phyloP scores from a whole-genome alignment of 2,888 invertebrate species.

The Lypha dubia region DNA sequence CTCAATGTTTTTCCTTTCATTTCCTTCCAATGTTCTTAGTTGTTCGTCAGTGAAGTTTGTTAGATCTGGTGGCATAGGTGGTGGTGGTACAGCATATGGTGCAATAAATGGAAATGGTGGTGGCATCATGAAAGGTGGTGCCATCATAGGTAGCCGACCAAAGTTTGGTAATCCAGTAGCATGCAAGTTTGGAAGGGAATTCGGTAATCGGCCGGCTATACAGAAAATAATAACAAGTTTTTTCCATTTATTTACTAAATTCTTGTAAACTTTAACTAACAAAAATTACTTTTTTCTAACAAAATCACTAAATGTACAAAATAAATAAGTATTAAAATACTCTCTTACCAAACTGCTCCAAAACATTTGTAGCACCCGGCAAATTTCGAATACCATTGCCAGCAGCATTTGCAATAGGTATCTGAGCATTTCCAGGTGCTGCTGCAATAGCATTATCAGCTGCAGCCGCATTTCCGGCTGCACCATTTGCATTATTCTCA shows the following conservation, averaged over 20 bases:
- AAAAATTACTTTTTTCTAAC: no score
- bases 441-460: constrained; percentile 16
- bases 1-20: constrained; percentile 93
- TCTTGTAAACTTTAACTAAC: no score
- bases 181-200: constrained; percentile 41
- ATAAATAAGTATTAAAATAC: not conserved
- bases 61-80: constrained; percentile 90
- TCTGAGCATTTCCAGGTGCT: constrained; percentile 29
- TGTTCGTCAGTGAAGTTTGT: constrained; percentile 92
- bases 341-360: constrained; percentile 66
- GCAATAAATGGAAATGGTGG: constrained; percentile 86
- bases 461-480: constrained; percentile 64
- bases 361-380: constrained; percentile 65
- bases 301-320: no score
- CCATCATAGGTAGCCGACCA: constrained; percentile 78
- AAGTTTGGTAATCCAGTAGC: constrained; percentile 69
- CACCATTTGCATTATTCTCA: constrained; percentile 74
- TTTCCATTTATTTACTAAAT: no score
- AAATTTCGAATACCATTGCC: constrained; percentile 63
- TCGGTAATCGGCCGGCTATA: constrained; percentile 41
- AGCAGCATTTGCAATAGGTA: constrained; percentile 42
- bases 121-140: constrained; percentile 83
- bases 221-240: not conserved
- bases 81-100: constrained; percentile 86
- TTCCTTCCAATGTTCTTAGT: constrained; percentile 94